Evolutionary conservation across 1,140 invertebrate species (phyloP), one percentile per base, ranked within the genome.

Genomic region (Liolophura sinensis): DNA sequence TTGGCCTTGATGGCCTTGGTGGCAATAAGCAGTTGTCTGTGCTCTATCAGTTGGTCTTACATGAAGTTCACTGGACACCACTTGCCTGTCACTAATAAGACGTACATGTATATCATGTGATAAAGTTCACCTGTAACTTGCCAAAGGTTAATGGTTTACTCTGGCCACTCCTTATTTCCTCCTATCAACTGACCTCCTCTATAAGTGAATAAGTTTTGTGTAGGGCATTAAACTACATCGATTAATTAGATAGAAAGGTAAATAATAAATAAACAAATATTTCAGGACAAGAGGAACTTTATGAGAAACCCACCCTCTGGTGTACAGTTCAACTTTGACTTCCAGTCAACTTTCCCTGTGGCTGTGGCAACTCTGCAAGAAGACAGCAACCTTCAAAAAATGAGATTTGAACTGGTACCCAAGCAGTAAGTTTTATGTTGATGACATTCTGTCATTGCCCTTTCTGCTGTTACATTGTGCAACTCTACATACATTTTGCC

Each of bases 351-450:
- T 85, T 84, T 84, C 50, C 94, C 95, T 48, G 89, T 97, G 75
- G 96, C 97, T 60, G 89, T 94, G 86, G 93, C 94, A 71, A 95
- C 96, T 74, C 91, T 99, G 83, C 91, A 92, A 74, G 91, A 97
- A 83, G 97, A 99, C 87, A 91, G 93, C 61, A 95, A 96, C 85
- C 88, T 99, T 72, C 92, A 96, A 85, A 93, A 94, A 85, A 98
- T 99, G 95, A 92, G 97, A 85, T 99, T 97, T 88, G 94, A 98
- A 84, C 89, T 99, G 71, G 97, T 99, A 75, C 97, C 97, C 72
- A 99, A 99, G 92, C 89, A 95, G 87, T 87, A 70, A 78, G 84
- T 78, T 60, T 4, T 58, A 16, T 27, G 31, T 57, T 46, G 9
- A 40, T 9, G 31, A 40, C 31, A 40, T 40, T 5, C 31, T 70